Evolutionary conservation across 2,113 vertebrate genomes (phyloP), one percentile per base, ranked within the genome.

Genomic region (Myotis lucifugus): DNA sequence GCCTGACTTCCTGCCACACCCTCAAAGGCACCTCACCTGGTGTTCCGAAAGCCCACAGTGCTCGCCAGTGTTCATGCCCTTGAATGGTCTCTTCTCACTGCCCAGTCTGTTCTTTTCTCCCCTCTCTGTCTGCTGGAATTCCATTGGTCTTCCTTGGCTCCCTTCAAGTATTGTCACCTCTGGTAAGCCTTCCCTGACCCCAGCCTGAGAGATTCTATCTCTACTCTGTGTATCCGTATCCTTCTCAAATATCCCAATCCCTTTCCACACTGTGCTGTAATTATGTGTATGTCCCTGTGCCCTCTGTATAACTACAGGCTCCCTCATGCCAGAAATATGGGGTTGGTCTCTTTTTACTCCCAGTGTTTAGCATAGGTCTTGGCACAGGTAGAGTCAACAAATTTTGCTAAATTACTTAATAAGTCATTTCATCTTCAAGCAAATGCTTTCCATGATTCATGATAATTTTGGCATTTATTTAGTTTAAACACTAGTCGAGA

Each of bases 401-500:
- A 73, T 69, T 85, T 81, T 88, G 46, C 61, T 72, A 23, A 94
- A 90, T 81, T 59, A 88, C 9, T 90, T 89, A 81, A 74, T 64
- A 19, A 54, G 82, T 34, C 59, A 66, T 27, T 91, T 82, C 27
- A 37, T 83, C 73, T 77, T 92, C 67, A 72, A 56, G 61, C 69
- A 85, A 94, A 32, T 77, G 29, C 56, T 90, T 94, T 82, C 40
- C 40, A 54, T 27, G 42, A 42, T 42, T 64, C 42, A 64, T 74
- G n/a, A 27, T 32, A 76, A 73, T 67, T 34, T 61, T 12, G 50
- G 46, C 40, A 61, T 92, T 94, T 87, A 42, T 56, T 25, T 93
- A 73, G 19, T 69, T 90, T 84, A 78, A 94, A 78, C 21, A 15
- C 56, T 79, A 50, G 56, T n/a, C 27, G 21, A 59, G 11, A 34